Conservation (phyloP, 2,888 invertebrate species). For the Cephus spinipes region DNA sequence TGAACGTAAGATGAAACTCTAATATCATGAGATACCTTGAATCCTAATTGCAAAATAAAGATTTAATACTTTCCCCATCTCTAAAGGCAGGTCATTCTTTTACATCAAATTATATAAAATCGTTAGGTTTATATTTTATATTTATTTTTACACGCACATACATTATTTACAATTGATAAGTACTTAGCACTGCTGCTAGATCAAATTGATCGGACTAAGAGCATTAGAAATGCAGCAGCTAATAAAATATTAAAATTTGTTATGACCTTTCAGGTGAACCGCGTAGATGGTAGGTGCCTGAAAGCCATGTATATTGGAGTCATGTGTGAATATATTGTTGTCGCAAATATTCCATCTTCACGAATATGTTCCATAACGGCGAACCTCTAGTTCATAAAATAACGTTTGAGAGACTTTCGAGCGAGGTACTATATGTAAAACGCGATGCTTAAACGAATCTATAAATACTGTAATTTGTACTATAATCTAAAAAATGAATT, state of each 20-base stretch:
- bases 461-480: conserved; percentile 7
- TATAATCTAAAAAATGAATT: conserved; percentile 8
- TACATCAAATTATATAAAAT: background rate
- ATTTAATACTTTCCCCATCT: background rate
- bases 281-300: background rate
- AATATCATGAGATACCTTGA: background rate
- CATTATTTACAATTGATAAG: conserved; percentile 6
- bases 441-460: conserved; percentile 11
- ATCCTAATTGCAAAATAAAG: no score
- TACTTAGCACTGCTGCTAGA: background rate
- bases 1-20: background rate
- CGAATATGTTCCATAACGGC: background rate
- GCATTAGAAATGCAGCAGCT: background rate
- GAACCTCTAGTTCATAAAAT: background rate
- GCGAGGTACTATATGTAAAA: background rate
- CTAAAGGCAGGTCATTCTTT: background rate
- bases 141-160: background rate
- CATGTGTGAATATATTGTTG: background rate
- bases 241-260: background rate
- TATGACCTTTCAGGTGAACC: background rate
- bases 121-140: background rate
- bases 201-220: background rate
- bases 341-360: background rate
- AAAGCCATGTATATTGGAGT: background rate
- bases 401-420: background rate